Evolutionary conservation across 2,113 vertebrate species (phyloP).

Genomic region (Brachionichthys hirsutus): DNA sequence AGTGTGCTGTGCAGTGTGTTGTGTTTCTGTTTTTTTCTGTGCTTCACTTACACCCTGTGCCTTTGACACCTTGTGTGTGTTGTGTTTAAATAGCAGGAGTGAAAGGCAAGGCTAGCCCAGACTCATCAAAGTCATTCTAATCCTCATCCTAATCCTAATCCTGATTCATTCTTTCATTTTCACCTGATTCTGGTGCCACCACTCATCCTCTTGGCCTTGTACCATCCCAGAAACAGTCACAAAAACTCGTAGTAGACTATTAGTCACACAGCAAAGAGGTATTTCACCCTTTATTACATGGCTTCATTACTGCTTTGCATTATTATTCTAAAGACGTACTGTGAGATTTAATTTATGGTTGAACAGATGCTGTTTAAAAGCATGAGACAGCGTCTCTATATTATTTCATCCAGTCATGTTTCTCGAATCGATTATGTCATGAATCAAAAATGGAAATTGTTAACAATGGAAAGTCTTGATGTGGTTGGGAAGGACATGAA

Average conservation of each 20-base stretch:
- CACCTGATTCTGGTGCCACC: conserved; percentile 56
- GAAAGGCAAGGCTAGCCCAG: conserved; percentile 67
- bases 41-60: conserved; percentile 53
- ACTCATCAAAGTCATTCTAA: conserved; percentile 57
- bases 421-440: too few species aligned
- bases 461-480: too few species aligned
- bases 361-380: not conserved
- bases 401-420: too few species aligned
- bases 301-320: not conserved
- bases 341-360: not conserved
- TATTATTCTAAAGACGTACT: not conserved
- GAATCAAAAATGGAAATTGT: too few species aligned
- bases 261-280: conserved; percentile 34
- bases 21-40: conserved; percentile 30
- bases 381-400: not conserved
- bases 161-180: conserved; percentile 35
- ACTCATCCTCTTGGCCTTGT: conserved; percentile 44
- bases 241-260: not conserved
- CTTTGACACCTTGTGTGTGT: conserved; percentile 37
- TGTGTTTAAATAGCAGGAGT: conserved; percentile 57
- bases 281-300: conserved; percentile 38
- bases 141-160: conserved; percentile 53
- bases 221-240: conserved; percentile 68
- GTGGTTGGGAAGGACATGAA: too few species aligned
- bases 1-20: conserved; percentile 18